Evolutionary conservation across 2,797 vertebrate genomes (phyloP).

Genomic region (Pempheris klunzingeri): DNA sequence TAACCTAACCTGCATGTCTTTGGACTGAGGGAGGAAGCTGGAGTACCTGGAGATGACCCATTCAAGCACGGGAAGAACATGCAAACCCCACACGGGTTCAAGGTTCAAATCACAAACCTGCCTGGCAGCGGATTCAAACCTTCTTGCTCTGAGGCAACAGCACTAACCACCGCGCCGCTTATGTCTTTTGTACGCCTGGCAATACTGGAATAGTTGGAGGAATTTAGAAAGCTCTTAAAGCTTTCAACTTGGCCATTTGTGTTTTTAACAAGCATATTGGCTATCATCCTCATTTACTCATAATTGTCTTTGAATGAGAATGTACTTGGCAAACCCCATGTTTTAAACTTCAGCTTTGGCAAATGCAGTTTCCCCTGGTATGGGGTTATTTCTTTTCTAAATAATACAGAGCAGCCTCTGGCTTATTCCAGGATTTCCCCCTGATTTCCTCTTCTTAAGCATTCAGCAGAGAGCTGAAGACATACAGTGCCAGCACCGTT

Average conservation of each 20-base stretch:
- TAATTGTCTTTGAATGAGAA: conserved; percentile 36
- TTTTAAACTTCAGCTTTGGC: conserved; percentile 27
- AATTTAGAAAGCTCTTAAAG: neutral
- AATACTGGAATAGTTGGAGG: neutral
- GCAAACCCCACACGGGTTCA: too few species aligned
- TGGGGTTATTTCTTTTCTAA: conserved; percentile 29
- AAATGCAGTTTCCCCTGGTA: conserved; percentile 21
- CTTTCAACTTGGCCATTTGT: conserved; percentile 21
- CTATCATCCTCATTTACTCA: conserved; percentile 13
- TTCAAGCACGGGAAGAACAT: too few species aligned
- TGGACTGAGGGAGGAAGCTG: too few species aligned
- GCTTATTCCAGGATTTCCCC: conserved; percentile 32
- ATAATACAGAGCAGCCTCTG: neutral
- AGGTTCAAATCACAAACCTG: too few species aligned
- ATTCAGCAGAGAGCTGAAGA: conserved; percentile 5
- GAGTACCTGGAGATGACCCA: too few species aligned
- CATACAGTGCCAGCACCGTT: neutral
- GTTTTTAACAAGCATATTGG: conserved; percentile 26
- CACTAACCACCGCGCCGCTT: too few species aligned
- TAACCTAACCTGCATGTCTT: too few species aligned
- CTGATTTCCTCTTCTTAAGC: conserved; percentile 23
- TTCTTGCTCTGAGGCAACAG: too few species aligned
- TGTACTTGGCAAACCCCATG: conserved; percentile 20
- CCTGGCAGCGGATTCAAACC: too few species aligned
- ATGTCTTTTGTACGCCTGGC: neutral